Evolutionary conservation across 2,888 invertebrate genomes (phyloP).

Genomic region (Auanema sp.): DNA sequence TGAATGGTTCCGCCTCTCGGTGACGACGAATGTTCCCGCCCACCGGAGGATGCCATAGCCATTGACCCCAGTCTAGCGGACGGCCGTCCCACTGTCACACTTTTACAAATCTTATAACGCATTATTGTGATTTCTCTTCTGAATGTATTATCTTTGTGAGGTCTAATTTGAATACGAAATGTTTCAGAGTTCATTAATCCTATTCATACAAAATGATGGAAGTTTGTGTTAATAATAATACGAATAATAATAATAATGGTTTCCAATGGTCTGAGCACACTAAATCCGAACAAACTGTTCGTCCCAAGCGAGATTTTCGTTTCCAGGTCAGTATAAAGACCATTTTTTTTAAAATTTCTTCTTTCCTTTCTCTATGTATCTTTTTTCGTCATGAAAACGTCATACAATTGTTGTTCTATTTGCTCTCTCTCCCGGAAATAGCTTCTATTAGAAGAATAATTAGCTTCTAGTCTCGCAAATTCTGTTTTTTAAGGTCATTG

Average conservation of each 20-base stretch:
- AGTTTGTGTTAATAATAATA: constrained; percentile 27
- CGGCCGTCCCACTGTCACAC: no score
- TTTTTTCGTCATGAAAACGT: constrained; percentile 1
- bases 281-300: constrained; percentile 11
- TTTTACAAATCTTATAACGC: no score
- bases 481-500: constrained; percentile 40
- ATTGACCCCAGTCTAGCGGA: no score
- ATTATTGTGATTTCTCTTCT: not conserved
- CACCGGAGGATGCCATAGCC: no score
- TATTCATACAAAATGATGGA: constrained; percentile 25
- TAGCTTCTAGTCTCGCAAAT: not conserved
- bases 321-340: constrained; percentile 37
- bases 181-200: not conserved
- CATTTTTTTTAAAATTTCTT: not conserved
- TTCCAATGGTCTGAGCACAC: not conserved
- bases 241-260: not conserved
- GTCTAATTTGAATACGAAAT: not conserved
- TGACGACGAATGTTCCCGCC: no score
- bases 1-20: no score
- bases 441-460: not conserved
- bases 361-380: not conserved
- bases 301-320: constrained; percentile 50
- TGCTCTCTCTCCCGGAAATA: not conserved
- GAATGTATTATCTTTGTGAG: not conserved
- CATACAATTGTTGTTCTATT: not conserved